phyloP scores from a whole-genome alignment of 2,113 vertebrate species.

The Orcinus orca region DNA sequence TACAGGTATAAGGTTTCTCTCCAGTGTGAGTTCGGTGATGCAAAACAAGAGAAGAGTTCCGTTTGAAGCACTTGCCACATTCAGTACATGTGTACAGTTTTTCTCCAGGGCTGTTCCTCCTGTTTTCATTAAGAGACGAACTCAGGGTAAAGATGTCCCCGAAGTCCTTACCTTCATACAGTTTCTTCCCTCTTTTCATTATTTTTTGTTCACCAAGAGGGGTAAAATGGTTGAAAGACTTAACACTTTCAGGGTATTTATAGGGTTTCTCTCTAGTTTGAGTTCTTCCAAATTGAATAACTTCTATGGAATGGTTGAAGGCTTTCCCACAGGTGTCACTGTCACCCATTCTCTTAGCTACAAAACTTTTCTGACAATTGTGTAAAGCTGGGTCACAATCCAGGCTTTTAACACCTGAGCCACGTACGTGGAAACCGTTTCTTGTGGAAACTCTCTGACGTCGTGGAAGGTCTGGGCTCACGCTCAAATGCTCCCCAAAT shows the following conservation, averaged over 20 bases:
- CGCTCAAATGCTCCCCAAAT: background rate
- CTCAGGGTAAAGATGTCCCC: conserved; percentile 44
- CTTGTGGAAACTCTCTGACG: background rate
- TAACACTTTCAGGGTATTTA: conserved; percentile 38
- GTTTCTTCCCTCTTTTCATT: conserved; percentile 50
- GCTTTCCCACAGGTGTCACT: conserved; percentile 21
- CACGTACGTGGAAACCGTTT: conserved; percentile 14
- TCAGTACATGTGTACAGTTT: conserved; percentile 61
- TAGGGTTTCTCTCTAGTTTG: conserved; percentile 7
- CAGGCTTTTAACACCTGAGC: conserved; percentile 22
- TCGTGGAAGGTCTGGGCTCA: background rate
- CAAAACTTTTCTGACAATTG: background rate
- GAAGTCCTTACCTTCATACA: conserved; percentile 32
- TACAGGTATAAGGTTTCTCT: conserved; percentile 71
- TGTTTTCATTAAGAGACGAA: conserved; percentile 47
- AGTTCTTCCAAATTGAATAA: conserved; percentile 23
- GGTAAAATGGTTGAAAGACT: conserved; percentile 41
- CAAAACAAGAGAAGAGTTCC: conserved; percentile 66
- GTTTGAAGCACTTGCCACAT: conserved; percentile 70
- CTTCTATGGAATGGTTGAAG: background rate
- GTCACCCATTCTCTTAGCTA: background rate
- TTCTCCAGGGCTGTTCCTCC: conserved; percentile 40
- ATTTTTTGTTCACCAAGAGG: conserved; percentile 45
- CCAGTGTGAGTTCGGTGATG: conserved; percentile 76
- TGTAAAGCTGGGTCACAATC: conserved; percentile 19